Conservation (phyloP, 2,888 invertebrate species). For the Metopia argyrocephala region DNA sequence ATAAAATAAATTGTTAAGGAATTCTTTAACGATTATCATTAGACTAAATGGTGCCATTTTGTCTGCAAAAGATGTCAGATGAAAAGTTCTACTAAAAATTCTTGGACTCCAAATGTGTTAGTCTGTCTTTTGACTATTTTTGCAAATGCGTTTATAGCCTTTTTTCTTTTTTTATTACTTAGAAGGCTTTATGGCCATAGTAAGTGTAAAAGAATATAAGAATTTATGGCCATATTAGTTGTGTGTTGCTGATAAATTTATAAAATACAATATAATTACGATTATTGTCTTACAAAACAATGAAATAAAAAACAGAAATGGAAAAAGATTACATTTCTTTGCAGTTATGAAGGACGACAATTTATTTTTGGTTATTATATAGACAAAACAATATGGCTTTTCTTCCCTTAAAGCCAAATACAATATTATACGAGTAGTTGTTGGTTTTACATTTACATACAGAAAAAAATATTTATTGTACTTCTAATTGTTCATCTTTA, state of each 20-base stretch:
- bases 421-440: background rate
- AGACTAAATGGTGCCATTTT: constrained; percentile 60
- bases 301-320: background rate
- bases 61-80: constrained; percentile 48
- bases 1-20: constrained; percentile 24
- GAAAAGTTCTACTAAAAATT: constrained; percentile 23
- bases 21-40: constrained; percentile 56
- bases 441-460: too few relatives aligned
- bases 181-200: too few relatives aligned
- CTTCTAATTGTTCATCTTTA: background rate
- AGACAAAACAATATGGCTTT: too few relatives aligned
- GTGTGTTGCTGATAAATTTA: constrained; percentile 27
- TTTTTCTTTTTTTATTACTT: background rate
- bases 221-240: constrained; percentile 12
- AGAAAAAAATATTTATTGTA: background rate
- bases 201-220: too few relatives aligned
- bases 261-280: constrained; percentile 9
- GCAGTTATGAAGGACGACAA: constrained; percentile 24
- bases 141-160: background rate
- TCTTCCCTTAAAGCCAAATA: background rate
- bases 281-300: constrained; percentile 6
- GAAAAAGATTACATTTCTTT: background rate
- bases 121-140: background rate
- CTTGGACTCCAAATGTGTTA: background rate
- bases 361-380: background rate